Evolutionary conservation across 92 coral and sea anemone genomes (phyloP).

Genomic region (Epizoanthus ramosus): DNA sequence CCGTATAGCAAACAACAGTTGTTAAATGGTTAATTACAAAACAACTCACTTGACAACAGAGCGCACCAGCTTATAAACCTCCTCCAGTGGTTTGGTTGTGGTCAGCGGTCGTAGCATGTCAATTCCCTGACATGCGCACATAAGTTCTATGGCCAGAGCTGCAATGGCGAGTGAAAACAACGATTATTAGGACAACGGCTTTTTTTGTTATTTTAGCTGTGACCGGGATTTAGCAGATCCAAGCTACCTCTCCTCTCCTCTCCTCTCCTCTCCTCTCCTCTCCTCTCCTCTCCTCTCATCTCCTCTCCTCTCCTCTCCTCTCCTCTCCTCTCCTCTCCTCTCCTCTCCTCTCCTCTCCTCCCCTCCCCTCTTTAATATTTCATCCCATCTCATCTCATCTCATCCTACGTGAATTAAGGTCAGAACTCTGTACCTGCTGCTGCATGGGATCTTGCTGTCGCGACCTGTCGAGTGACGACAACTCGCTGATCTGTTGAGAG

Average conservation of each 20-base stretch:
- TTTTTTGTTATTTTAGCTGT: no score
- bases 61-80: constrained; percentile 79
- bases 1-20: no score
- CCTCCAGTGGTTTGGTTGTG: constrained; percentile 93
- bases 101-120: constrained; percentile 90
- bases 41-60: constrained; percentile 70
- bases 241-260: not conserved
- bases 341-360: no score
- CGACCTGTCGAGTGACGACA: constrained; percentile 24
- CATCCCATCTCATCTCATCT: no score
- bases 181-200: not conserved
- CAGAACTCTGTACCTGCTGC: constrained; percentile 23
- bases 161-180: constrained; percentile 6
- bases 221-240: no score
- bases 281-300: no score
- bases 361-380: no score
- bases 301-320: no score
- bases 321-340: no score
- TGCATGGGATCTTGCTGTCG: constrained; percentile 40
- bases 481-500: constrained; percentile 23
- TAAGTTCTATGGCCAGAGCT: constrained; percentile 88
- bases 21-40: not conserved
- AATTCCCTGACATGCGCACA: constrained; percentile 93
- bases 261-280: not conserved
- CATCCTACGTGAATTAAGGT: not conserved